Conservation (phyloP, 2,797 vertebrate genomes). For the Pantherophis vulpinus region DNA sequence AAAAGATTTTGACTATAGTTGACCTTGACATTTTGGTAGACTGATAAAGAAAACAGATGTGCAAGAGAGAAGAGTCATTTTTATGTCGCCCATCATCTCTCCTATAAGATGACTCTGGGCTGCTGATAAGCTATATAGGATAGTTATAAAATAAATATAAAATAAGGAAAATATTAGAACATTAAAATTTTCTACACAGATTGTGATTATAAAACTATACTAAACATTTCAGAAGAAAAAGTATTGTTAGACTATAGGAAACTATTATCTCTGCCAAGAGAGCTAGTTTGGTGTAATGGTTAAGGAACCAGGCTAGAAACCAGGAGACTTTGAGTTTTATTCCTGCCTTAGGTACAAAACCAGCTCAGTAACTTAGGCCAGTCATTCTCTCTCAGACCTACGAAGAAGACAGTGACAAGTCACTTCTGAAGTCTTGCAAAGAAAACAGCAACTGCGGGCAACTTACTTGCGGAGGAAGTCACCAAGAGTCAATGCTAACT, state of each 20-base stretch:
- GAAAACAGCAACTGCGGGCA: background rate
- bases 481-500: background rate
- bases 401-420: background rate
- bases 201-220: no score
- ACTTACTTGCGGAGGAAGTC: background rate
- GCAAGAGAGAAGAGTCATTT: no score
- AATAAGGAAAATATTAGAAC: no score
- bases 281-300: background rate
- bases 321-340: background rate
- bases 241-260: background rate
- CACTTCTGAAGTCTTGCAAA: background rate
- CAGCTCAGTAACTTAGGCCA: background rate
- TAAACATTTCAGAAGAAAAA: background rate
- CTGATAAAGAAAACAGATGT: no score
- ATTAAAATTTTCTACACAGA: background rate
- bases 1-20: no score
- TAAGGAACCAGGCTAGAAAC: background rate
- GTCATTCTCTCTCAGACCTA: background rate
- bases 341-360: background rate
- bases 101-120: no score
- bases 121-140: no score
- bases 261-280: no score
- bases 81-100: no score
- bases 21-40: no score
- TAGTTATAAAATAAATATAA: no score